phyloP scores from a whole-genome alignment of 2,888 invertebrate genomes.

The Chouioia cunea region DNA sequence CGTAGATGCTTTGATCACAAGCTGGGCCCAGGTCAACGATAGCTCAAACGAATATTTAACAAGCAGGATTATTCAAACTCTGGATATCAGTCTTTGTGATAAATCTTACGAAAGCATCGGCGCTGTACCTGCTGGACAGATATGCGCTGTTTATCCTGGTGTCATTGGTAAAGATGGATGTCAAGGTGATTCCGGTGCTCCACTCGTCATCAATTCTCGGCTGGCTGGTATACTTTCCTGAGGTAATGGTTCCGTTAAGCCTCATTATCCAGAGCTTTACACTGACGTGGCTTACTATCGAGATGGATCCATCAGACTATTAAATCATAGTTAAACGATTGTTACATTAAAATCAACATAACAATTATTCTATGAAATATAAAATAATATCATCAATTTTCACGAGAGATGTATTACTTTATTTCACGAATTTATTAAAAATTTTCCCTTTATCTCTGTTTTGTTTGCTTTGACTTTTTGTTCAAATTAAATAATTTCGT shows the following conservation, averaged over 20 bases:
- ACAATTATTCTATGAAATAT: no score
- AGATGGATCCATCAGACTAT: no score
- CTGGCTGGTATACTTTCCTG: conserved; percentile 64
- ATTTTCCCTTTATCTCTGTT: no score
- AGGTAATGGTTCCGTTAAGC: conserved; percentile 7
- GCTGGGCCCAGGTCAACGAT: conserved; percentile 54
- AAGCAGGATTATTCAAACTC: conserved; percentile 65
- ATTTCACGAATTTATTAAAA: no score
- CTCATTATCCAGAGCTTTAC: conserved; percentile 12
- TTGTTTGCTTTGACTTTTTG: no score
- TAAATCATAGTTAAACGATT: no score
- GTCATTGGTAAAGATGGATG: conserved; percentile 70
- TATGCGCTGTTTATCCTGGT: conserved; percentile 71
- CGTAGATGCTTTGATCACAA: conserved; percentile 51
- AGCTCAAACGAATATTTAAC: conserved; percentile 43
- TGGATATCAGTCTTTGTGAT: conserved; percentile 70
- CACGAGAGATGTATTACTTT: no score
- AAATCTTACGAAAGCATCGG: conserved; percentile 66
- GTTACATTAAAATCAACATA: no score
- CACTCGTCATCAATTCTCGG: conserved; percentile 66
- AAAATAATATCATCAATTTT: no score
- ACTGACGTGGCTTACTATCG: conserved; percentile 11
- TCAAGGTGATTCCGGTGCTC: conserved; percentile 72
- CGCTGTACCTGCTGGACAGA: conserved; percentile 63
- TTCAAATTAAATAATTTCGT: no score